Evolutionary conservation across 1,140 invertebrate species (phyloP), one percentile per base, ranked within the genome.

Genomic region (Lasaia peninsularis): DNA sequence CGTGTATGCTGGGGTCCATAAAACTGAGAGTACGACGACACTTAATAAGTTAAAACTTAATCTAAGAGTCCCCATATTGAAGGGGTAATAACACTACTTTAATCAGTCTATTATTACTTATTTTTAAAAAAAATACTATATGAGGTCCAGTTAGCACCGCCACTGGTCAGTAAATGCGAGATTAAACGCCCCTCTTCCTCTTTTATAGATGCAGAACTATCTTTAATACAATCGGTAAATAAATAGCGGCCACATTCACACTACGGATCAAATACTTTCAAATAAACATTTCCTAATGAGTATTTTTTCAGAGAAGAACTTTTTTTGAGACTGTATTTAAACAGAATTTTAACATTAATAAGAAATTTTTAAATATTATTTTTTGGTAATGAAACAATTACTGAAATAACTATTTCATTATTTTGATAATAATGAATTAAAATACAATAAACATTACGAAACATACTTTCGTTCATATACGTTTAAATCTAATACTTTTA

Each of bases 21-120:
- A 75, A 78, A 86, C 76, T 58, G 75, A 69, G 60, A 84, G 51
- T 56, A 83, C 54, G 53, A 82, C 52, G 62, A 77, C 83, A 86
- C 82, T 75, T 65, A 75, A 71, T 64, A 62, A 56, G 60, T 61
- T 72, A 52, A 76, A 75, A 72, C 80, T 79, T 71, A 81, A 66
- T 60, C 71, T 84, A 80, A 52, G 58, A 52, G 62, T 70, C 80
- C 80, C 83, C 83, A 86, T 86, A 31, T 62, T 84, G 48, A 35
- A 52, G 77, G 82, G 82, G 75, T 63, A 60, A 65, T 64, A 63
- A 56, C 69, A 78, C 65, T 74, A 62, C 51, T 53, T 62, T 44
- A 66, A 67, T 85, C 82, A 86, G 82, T 86, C 82, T 80, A 52
- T 66, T 50, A 37, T 62, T 58, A 69, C 59, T 61, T 71, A 75